Base-by-base conservation (phyloP, 2,888 invertebrate genomes). In the Acronicta aceris region DNA sequence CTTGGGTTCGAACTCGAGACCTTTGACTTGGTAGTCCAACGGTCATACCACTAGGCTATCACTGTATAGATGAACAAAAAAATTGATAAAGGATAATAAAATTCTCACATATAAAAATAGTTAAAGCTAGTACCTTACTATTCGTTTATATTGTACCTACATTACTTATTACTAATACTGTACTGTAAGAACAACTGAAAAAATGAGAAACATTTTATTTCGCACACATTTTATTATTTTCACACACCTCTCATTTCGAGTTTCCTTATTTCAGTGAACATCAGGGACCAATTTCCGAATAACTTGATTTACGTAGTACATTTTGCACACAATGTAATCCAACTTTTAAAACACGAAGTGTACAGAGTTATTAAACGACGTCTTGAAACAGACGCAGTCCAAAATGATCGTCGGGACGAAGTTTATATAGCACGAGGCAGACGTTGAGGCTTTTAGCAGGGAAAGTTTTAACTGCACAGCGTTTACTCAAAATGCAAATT, bases 401-500 rank as follows among this genome's bases (percentile, higher is more conserved):
- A 78, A 84, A 87, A 86, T 81, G 82, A 83, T 87, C 81, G 82
- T 75, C 45, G 61, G 59, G 72, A 77, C 81, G 61, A 90, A 88
- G 84, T 89, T 89, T 86, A 82, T 81, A 85, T 79, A 86, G 78
- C 73, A 74, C 67, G 66, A 78, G 76, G 81, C 84, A 89, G 84
- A 88, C 86, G 82, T 79, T 83, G 84, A 72, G 84, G 88, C 88
- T 87, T 90, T 90, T 87, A 90, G 86, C 85, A 66, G 86, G 62
- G 65, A 89, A 92, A 92, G 90, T 92, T 92, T 91, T 90, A 91
- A 91, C 90, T 89, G 89, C 86, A 86, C 80, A 78, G 77, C 90
- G 90, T 92, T 91, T 90, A 91, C 91, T 90, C 88, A 91, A 91
- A 91, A 92, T 92, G 91, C 91, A 92, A 92, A 92, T 92, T 92